Evolutionary conservation across 2,113 vertebrate genomes (phyloP).

Genomic region (Conger conger): DNA sequence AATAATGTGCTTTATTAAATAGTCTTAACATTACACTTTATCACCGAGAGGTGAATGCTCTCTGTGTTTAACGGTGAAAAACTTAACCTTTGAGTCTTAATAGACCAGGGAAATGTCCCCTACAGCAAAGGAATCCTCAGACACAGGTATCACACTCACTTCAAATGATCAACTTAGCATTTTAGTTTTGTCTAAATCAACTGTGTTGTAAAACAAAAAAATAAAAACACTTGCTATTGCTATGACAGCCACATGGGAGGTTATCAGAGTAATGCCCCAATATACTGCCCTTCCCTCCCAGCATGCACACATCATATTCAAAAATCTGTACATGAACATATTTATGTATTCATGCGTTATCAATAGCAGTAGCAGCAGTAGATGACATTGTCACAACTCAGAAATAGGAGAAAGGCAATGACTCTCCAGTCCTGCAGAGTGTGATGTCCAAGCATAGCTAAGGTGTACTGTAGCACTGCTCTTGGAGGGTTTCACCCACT

Average conservation of each 20-base stretch:
- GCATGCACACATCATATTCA: neutral
- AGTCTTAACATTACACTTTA: neutral
- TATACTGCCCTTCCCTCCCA: neutral
- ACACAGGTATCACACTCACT: neutral
- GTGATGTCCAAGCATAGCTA: neutral
- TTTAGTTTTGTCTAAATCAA: neutral
- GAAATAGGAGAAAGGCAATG: neutral
- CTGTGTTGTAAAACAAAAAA: neutral
- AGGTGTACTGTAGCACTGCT: neutral
- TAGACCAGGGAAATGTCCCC: neutral
- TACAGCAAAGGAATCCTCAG: neutral
- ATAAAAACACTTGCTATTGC: neutral
- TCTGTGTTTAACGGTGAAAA: neutral
- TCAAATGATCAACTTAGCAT: neutral
- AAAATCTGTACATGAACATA: neutral
- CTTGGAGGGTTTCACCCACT: neutral
- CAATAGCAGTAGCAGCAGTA: slow-evolving; percentile 5
- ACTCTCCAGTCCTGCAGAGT: neutral
- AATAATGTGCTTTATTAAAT: neutral
- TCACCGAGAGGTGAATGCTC: neutral
- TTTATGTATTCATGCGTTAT: slow-evolving; percentile 6
- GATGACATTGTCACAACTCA: neutral
- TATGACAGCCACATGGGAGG: neutral
- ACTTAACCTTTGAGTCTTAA: neutral
- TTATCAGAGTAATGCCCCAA: slow-evolving; percentile 1